A percentile compares a stretch with the other conserved stretches of the same genome.
Conservation (phyloP, 37 sponge, comb jelly and placozoan genomes). For the Halisarca cf. caerulea region DNA sequence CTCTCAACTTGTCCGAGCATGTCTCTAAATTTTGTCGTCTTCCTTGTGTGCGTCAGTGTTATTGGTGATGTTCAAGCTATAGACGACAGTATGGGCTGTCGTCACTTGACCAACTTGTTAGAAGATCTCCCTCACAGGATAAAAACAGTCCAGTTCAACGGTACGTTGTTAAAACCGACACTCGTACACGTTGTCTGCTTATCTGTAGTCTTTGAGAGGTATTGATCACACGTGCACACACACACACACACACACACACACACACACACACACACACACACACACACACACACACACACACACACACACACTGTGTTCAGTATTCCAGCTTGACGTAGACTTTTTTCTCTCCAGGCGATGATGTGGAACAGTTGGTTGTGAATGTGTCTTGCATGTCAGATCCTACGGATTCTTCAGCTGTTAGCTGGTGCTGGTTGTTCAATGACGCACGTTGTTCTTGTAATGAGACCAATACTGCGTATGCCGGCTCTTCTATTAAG, state of each 20-base stretch:
- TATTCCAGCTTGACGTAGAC: neutral
- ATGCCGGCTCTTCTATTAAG: neutral
- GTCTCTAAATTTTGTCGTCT: too few relatives aligned
- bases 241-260: constrained; percentile 15
- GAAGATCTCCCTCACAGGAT: neutral
- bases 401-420: neutral
- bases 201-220: too few relatives aligned
- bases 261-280: neutral
- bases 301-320: neutral
- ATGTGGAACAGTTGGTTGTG: too few relatives aligned
- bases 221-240: too few relatives aligned
- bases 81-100: neutral
- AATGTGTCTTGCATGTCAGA: neutral
- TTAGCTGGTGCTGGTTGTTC: neutral
- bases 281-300: neutral
- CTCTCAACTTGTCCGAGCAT: too few relatives aligned
- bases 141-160: neutral
- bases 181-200: too few relatives aligned
- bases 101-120: neutral
- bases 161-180: too few relatives aligned
- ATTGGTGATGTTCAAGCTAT: neutral
- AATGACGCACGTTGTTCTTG: neutral
- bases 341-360: neutral
- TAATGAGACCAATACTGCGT: neutral
- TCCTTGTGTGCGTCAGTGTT: too few relatives aligned